Conservation (phyloP, 2,888 invertebrate species). For the Diloba caeruleocephala region DNA sequence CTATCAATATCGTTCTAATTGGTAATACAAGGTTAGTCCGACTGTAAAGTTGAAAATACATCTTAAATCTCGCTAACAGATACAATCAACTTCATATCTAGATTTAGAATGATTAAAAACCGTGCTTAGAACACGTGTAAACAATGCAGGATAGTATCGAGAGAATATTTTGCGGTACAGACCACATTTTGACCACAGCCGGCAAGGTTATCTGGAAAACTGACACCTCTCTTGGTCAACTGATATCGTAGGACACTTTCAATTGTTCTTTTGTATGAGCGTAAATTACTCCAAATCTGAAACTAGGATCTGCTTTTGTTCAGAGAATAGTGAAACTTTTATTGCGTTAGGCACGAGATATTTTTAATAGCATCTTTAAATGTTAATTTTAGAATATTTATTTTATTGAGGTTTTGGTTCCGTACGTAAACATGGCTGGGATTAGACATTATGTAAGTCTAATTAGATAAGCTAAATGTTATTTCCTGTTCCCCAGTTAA, state of each 20-base stretch:
- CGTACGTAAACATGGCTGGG: not conserved
- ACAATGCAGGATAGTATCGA: slow-evolving; percentile 25
- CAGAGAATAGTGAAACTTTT: slow-evolving; percentile 13
- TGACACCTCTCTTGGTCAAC: slow-evolving; percentile 66
- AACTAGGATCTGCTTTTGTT: slow-evolving; percentile 18
- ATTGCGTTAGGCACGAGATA: slow-evolving; percentile 15
- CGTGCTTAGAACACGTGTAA: slow-evolving; percentile 28
- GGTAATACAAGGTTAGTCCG: too few relatives aligned
- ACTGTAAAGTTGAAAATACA: not conserved
- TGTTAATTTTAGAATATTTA: not conserved
- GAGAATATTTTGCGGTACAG: slow-evolving; percentile 59
- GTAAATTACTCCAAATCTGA: slow-evolving; percentile 28
- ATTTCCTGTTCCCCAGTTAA: too few relatives aligned
- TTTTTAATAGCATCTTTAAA: slow-evolving; percentile 11
- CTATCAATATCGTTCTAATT: too few relatives aligned
- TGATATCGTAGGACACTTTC: slow-evolving; percentile 60
- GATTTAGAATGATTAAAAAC: slow-evolving; percentile 34
- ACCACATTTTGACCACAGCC: slow-evolving; percentile 53
- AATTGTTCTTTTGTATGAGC: slow-evolving; percentile 43
- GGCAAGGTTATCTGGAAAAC: slow-evolving; percentile 70
- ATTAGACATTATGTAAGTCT: too few relatives aligned
- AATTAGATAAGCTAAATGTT: too few relatives aligned
- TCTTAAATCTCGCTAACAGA: slow-evolving; percentile 3
- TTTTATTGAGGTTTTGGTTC: not conserved
- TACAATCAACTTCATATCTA: slow-evolving; percentile 22